Evolutionary conservation across 2,888 invertebrate genomes (phyloP).

Genomic region (Brachyptera risi): DNA sequence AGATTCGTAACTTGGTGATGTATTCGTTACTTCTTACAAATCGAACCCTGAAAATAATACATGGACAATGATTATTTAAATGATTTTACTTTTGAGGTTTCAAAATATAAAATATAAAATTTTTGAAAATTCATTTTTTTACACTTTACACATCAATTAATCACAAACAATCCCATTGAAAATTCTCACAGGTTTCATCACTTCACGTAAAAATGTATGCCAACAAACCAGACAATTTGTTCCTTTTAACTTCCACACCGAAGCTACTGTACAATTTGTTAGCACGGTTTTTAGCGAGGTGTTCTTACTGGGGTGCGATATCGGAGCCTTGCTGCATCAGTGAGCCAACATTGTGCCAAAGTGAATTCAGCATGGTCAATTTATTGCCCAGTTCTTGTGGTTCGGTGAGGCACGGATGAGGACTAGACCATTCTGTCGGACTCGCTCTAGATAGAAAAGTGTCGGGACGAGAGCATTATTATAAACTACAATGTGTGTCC

Average conservation of each 20-base stretch:
- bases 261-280: not conserved
- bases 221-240: too few species aligned
- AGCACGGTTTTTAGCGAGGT: not conserved
- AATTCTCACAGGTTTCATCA: too few species aligned
- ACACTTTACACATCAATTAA: too few species aligned
- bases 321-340: constrained; percentile 55
- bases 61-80: too few species aligned
- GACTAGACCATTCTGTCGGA: constrained; percentile 56
- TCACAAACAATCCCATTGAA: too few species aligned
- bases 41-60: too few species aligned
- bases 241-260: not conserved
- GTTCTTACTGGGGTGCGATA: constrained; percentile 48
- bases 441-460: constrained; percentile 43
- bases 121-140: too few species aligned
- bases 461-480: not conserved
- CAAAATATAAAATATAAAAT: too few species aligned
- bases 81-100: too few species aligned
- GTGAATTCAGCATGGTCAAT: constrained; percentile 51
- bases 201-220: too few species aligned
- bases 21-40: too few species aligned
- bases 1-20: too few species aligned
- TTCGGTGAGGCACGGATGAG: constrained; percentile 49
- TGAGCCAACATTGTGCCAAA: constrained; percentile 58
- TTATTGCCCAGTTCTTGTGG: constrained; percentile 53
- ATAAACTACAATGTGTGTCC: not conserved